A percentile compares a stretch with the other conserved stretches of the same genome.
Conservation (phyloP, 2,888 invertebrate genomes). For the Rhagonycha fulva region DNA sequence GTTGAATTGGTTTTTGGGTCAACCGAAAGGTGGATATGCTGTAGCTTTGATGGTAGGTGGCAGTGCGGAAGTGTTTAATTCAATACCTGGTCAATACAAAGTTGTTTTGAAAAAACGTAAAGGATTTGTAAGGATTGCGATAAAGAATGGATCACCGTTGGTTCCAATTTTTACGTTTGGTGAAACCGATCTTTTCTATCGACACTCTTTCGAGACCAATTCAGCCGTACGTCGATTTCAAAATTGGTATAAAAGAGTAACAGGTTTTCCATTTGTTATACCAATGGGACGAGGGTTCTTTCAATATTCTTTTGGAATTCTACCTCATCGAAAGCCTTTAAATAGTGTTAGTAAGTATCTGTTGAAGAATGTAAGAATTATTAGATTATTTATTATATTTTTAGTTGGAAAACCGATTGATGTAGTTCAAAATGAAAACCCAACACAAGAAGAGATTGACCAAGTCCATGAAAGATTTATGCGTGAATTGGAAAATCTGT, state of each 20-base stretch:
- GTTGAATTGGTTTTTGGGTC: slow-evolving; percentile 65
- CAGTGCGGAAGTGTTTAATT: slow-evolving; percentile 83
- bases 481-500: slow-evolving; percentile 69
- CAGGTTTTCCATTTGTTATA: slow-evolving; percentile 78
- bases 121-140: slow-evolving; percentile 54
- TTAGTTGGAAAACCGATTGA: slow-evolving; percentile 86
- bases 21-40: slow-evolving; percentile 61
- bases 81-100: slow-evolving; percentile 75
- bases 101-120: slow-evolving; percentile 77
- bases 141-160: slow-evolving; percentile 68
- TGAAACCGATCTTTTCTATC: slow-evolving; percentile 84
- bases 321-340: slow-evolving; percentile 81
- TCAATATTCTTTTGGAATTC: slow-evolving; percentile 85
- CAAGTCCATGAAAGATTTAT: slow-evolving; percentile 78
- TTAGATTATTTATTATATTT: neutral
- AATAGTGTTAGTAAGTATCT: slow-evolving; percentile 78
- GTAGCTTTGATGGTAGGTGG: slow-evolving; percentile 85
- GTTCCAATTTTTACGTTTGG: slow-evolving; percentile 92
- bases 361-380: neutral
- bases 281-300: slow-evolving; percentile 86
- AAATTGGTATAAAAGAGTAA: slow-evolving; percentile 65
- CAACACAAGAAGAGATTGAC: slow-evolving; percentile 76
- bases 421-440: slow-evolving; percentile 71
- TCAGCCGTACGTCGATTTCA: slow-evolving; percentile 71
- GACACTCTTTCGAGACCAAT: slow-evolving; percentile 72